Base-by-base conservation (phyloP, 2,113 vertebrate genomes). In the Aspidoscelis tigris region DNA sequence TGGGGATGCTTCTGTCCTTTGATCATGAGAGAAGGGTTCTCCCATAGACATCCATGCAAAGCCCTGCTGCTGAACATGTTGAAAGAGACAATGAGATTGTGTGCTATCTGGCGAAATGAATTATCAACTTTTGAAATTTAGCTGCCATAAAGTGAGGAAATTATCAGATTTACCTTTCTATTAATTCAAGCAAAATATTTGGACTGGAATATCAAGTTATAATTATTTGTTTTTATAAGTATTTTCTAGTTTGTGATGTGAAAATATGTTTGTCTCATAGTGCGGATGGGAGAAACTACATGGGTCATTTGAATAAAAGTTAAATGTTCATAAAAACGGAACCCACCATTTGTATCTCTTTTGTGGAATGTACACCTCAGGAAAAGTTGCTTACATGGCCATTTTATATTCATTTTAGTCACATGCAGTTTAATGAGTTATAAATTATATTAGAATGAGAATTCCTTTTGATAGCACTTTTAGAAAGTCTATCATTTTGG, bases 221-320 rank as follows among this genome's bases (percentile, higher is more conserved):
- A 26, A n/a, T 72, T 58, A 55, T 43, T 82, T 82, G 12, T 82
- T 78, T 82, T 70, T 55, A 44, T n/a, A 33, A 82, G 26, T 64
- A 24, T 24, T 82, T 82, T 26, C 53, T 82, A 73, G 44, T 61
- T 61, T 61, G 14, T 41, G 22, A 39, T 73, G 26, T 73, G 55
- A 61, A 73, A 64, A 82, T 82, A 43, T 64, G 73, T 55, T 73
- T 73, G 61, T 41, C 55, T n/a, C 58, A 44, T 73, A 43, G 43
- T 9, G 22, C 39, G 22, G 26, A 12, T 39, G 68, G n/a, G 1
- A 70, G 39, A 58, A 16, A 58, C 53, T 64, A 43, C 24, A 61
- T 55, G 58, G 53, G 75, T 33, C 50, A 58, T 76, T 76, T 76
- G 80, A 73, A 44, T 73, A 43, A 82, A 73, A 82, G 39, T 22